Base-by-base conservation (phyloP, 2,888 invertebrate genomes). In the Agriopis marginaria region DNA sequence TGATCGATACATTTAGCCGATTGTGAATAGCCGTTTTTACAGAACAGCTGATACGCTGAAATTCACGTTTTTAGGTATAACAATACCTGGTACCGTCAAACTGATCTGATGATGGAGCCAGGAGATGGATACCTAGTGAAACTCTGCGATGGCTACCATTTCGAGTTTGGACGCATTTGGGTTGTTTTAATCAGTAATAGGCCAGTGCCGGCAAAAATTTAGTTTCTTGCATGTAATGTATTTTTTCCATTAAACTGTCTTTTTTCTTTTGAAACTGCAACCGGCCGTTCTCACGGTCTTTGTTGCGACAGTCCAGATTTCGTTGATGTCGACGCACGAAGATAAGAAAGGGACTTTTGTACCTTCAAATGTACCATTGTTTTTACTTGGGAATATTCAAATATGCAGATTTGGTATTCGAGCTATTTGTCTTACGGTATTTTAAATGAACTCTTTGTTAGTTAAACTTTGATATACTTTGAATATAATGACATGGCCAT, bases 301-400 rank as follows among this genome's bases (percentile, higher is more conserved):
- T 82, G 82, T 91, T 91, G 90, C 91, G 91, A 92, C 91, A 92
- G 81, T 83, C 80, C 77, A 84, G 84, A 87, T 89, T 90, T 89
- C 83, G 86, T 87, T 77, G 88, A 90, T 87, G 83, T 85, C 82
- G 81, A 77, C 82, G 64, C 72, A 65, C 64, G 71, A 66, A 86
- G 91, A 91, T 91, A 91, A 89, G 85, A 86, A 90, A 90, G 87
- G 89, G 89, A 72, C 58, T 86, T 89, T 89, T 89, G 90, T 90
- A 86, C 77, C 85, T 86, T 87, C 88, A 89, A 86, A 91, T 87
- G 86, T 83, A 77, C 86, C 87, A 92, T 92, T 93, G 92, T 93
- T 85, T 88, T 83, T 74, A 80, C 81, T 83, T 86, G 86, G 82
- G 87, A 88, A 81, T 86, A 80, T 82, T 83, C 77, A 85, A 86